Conservation (phyloP, 1,140 invertebrate genomes). For the Drosophila sp. region DNA sequence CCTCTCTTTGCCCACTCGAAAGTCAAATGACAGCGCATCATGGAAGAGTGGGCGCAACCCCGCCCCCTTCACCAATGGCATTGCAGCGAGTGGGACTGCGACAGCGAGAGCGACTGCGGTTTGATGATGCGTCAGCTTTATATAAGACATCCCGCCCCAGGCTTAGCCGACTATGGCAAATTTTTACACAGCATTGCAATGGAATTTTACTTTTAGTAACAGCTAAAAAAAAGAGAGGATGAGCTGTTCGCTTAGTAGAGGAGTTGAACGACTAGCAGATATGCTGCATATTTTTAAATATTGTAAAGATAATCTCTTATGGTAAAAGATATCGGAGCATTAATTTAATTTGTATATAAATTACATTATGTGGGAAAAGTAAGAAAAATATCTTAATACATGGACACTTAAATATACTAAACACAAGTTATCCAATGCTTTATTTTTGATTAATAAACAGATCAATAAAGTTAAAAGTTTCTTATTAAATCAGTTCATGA, state of each 20-base stretch:
- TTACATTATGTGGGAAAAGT: too few species aligned
- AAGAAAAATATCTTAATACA: too few species aligned
- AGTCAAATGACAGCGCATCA: conserved; percentile 75
- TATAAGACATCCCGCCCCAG: conserved; percentile 58
- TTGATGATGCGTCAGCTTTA: conserved; percentile 78
- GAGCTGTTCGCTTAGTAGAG: not conserved
- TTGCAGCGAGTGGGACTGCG: too few species aligned
- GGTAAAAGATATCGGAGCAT: not conserved
- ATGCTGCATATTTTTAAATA: not conserved
- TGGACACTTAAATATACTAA: too few species aligned
- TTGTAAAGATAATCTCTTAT: not conserved
- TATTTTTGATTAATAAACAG: too few species aligned
- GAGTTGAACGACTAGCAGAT: conserved; percentile 9
- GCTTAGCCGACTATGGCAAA: conserved; percentile 44
- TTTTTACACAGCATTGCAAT: conserved; percentile 63
- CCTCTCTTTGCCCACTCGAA: conserved; percentile 49
- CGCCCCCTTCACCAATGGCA: conserved; percentile 10
- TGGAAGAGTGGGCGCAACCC: conserved; percentile 36
- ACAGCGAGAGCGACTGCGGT: conserved; percentile 38
- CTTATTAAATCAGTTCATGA: too few species aligned
- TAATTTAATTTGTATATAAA: too few species aligned
- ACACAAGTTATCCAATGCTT: too few species aligned
- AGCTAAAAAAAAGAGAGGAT: conserved; percentile 6
- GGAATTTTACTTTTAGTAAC: conserved; percentile 64
- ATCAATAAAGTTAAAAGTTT: too few species aligned